Conservation (phyloP, 2,113 vertebrate species). For the Cettia cetti region DNA sequence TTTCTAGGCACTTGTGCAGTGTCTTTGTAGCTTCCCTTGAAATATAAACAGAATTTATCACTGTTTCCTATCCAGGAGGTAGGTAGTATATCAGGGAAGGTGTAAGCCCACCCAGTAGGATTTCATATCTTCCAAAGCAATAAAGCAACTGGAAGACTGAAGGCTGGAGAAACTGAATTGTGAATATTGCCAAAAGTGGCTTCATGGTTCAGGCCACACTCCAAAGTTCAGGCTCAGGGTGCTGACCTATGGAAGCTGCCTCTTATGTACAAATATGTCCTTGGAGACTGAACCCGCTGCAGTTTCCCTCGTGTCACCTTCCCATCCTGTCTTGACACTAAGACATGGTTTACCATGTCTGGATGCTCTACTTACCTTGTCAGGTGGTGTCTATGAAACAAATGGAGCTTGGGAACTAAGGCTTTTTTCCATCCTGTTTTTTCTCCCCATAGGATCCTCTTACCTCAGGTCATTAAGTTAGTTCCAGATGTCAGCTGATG, state of each 20-base stretch:
- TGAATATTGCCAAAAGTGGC: background rate
- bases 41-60: background rate
- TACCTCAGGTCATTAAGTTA: background rate
- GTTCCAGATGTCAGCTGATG: background rate
- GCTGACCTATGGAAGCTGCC: background rate
- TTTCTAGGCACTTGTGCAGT: background rate
- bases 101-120: background rate
- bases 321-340: background rate
- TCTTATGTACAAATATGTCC: fast-evolving
- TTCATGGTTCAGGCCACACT: background rate
- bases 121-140: background rate
- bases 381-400: background rate
- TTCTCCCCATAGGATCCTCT: background rate
- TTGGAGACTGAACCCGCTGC: background rate
- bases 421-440: background rate
- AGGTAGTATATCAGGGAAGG: background rate
- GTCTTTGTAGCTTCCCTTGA: background rate
- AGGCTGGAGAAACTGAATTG: background rate
- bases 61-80: background rate
- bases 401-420: background rate
- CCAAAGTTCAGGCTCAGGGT: background rate
- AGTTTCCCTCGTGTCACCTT: background rate
- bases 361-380: background rate
- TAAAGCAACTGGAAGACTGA: background rate
- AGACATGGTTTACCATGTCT: background rate